Conservation (phyloP, 2,888 invertebrate species). For the Branchellion lobata region DNA sequence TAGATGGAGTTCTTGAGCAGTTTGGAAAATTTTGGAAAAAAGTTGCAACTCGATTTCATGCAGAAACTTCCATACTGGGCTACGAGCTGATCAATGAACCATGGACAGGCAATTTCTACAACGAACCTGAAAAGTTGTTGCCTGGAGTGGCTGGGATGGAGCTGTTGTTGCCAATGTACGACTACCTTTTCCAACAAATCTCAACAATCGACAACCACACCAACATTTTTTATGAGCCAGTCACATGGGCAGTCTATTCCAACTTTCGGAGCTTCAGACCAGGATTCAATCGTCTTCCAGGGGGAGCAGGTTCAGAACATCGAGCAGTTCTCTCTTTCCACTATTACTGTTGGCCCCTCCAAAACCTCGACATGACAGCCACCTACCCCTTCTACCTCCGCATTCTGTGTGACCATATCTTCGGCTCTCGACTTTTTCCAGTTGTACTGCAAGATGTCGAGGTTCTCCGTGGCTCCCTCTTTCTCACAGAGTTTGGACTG, state of each 20-base stretch:
- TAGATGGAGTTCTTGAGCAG: conserved; percentile 47
- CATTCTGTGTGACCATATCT: conserved; percentile 53
- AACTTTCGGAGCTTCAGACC: conserved; percentile 51
- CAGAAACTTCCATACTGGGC: conserved; percentile 52
- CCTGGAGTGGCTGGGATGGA: conserved; percentile 54
- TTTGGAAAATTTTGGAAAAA: conserved; percentile 54
- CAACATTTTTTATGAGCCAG: conserved; percentile 56
- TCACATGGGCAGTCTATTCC: conserved; percentile 55
- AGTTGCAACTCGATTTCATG: conserved; percentile 51
- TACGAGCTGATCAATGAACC: conserved; percentile 57
- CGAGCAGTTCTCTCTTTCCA: conserved; percentile 54
- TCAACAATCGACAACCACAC: conserved; percentile 53
- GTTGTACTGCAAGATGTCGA: conserved; percentile 49
- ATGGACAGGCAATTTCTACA: conserved; percentile 55
- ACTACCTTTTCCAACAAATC: conserved; percentile 52
- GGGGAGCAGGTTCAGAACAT: conserved; percentile 50
- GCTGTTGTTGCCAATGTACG: conserved; percentile 54
- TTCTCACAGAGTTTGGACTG: conserved; percentile 56
- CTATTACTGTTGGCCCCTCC: conserved; percentile 56
- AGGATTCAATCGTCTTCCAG: conserved; percentile 54
- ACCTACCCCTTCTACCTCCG: conserved; percentile 48
- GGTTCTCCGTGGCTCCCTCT: conserved; percentile 52
- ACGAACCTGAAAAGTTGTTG: conserved; percentile 52
- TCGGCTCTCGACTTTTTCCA: conserved; percentile 50
- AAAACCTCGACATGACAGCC: conserved; percentile 26